These are phyloP conservation scores for Ptychobarbus kaznakovi DNA, from an alignment of 2,797 vertebrate species.

Conservation along the genomic window DNA sequence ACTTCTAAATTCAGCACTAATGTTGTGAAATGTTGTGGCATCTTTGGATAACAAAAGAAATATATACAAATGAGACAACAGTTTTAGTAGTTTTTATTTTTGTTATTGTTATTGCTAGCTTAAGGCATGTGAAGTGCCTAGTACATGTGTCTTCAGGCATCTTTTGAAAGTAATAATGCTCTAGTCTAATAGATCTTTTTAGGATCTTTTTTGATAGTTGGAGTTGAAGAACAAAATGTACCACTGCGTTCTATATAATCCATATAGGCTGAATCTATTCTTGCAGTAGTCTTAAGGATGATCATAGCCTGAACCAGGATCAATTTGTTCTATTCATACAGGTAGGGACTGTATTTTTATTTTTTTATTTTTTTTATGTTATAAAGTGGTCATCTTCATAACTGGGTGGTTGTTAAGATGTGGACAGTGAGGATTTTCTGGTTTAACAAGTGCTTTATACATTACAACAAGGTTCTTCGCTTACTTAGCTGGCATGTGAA, in stretches of 20 bases:
- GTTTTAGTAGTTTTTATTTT: neutral
- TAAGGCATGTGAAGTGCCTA: no score
- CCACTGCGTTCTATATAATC: no score
- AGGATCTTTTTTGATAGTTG: no score
- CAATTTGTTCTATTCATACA: neutral
- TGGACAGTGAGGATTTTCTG: neutral
- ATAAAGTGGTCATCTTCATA: neutral
- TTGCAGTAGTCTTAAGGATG: neutral
- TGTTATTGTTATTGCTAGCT: no score
- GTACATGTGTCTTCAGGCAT: no score
- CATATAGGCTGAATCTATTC: neutral
- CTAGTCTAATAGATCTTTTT: no score
- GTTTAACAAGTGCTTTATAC: neutral
- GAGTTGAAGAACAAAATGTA: no score
- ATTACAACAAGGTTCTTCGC: neutral
- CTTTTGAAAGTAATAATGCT: no score
- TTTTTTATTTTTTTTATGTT: neutral
- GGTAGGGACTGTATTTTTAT: neutral
- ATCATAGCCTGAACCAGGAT: neutral
- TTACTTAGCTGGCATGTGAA: neutral
- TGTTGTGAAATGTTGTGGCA: no score
- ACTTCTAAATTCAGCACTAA: neutral
- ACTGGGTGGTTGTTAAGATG: neutral
- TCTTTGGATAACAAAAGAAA: neutral
- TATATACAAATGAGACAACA: neutral